A percentile compares a stretch with the other conserved stretches of the same genome.
Conservation (phyloP, 2,113 vertebrate genomes). For the Tachysurus vachellii region DNA sequence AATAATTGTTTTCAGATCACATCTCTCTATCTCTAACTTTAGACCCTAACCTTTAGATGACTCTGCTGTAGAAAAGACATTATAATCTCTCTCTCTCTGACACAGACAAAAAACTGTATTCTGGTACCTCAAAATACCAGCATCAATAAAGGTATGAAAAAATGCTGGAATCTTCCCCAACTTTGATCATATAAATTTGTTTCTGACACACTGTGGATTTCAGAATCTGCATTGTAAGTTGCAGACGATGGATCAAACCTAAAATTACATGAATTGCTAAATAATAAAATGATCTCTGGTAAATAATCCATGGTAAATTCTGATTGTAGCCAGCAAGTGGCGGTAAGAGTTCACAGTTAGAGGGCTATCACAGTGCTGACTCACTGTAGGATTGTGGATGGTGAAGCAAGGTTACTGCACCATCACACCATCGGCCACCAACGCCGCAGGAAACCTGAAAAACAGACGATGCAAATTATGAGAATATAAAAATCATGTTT, state of each 20-base stretch:
- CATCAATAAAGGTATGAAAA: slow-evolving; percentile 14
- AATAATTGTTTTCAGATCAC: background rate
- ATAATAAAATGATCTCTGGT: background rate
- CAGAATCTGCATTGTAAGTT: background rate
- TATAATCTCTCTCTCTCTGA: slow-evolving; percentile 1
- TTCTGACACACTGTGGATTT: background rate
- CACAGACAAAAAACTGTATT: background rate
- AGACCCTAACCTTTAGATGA: slow-evolving; percentile 17
- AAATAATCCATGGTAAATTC: slow-evolving; percentile 1
- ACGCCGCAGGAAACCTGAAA: background rate
- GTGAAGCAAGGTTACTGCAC: slow-evolving; percentile 36
- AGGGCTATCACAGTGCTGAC: slow-evolving; percentile 27
- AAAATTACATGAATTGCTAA: background rate
- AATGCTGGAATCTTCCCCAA: background rate
- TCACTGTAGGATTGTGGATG: slow-evolving; percentile 26
- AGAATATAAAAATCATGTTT: background rate
- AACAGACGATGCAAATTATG: background rate
- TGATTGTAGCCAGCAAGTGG: slow-evolving; percentile 33
- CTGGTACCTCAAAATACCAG: slow-evolving; percentile 25
- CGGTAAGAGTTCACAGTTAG: slow-evolving; percentile 27
- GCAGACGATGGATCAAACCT: background rate
- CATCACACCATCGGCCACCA: slow-evolving; percentile 31
- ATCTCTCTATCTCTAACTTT: background rate
- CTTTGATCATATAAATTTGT: background rate
- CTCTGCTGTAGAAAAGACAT: background rate